These are phyloP conservation scores for Arge pagana DNA, from an alignment of 2,888 invertebrate genomes.

Conservation along the genomic window DNA sequence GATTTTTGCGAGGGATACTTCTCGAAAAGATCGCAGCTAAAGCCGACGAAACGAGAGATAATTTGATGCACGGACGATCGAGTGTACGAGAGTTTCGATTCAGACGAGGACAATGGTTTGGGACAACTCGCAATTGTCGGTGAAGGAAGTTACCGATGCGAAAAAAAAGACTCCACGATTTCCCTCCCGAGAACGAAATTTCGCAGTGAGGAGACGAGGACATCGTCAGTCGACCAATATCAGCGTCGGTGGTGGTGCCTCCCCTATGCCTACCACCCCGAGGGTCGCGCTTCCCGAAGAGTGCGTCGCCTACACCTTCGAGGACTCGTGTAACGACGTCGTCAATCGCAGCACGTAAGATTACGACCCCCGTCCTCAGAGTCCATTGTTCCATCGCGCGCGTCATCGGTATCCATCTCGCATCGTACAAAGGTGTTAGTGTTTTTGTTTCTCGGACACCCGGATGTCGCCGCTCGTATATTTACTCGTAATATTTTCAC, in stretches of 20 bases:
- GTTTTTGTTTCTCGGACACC: no score
- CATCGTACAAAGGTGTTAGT: no score
- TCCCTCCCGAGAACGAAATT: constrained; percentile 71
- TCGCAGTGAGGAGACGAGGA: constrained; percentile 66
- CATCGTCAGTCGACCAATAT: constrained; percentile 39
- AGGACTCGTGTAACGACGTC: constrained; percentile 8
- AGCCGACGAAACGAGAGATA: no score
- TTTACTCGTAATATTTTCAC: no score
- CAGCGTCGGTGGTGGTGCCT: constrained; percentile 55
- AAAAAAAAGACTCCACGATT: constrained; percentile 67
- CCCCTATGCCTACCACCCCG: constrained; percentile 58
- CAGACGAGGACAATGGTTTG: constrained; percentile 49
- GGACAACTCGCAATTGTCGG: constrained; percentile 47
- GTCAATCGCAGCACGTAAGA: constrained; percentile 9
- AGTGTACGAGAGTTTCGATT: no score
- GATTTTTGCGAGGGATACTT: no score
- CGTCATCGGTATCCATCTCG: no score
- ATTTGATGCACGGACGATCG: no score
- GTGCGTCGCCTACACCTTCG: constrained; percentile 11
- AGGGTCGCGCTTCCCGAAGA: constrained; percentile 38
- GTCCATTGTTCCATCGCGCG: no score
- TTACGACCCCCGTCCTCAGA: no score
- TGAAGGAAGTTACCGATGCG: constrained; percentile 53
- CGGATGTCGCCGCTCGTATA: no score
- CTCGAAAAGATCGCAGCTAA: no score